Percentiles rank a stretch among this genome's conserved stretches.
Evolutionary conservation across 2,888 invertebrate species (phyloP).

Genomic region (Graphium colonna): DNA sequence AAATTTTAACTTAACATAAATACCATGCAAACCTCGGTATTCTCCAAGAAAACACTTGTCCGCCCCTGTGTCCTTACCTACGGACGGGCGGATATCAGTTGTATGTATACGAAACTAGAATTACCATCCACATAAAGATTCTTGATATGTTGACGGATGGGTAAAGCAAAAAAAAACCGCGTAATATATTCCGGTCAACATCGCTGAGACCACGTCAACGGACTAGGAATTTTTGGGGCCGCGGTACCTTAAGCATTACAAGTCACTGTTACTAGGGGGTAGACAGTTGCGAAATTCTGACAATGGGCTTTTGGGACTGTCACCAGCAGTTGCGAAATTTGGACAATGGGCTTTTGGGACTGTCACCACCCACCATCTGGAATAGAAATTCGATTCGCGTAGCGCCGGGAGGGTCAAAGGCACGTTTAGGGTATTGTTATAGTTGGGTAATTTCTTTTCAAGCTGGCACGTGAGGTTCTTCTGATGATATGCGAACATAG

Average conservation of each 20-base stretch:
- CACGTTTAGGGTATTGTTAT: too few relatives aligned
- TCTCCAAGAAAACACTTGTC: not conserved
- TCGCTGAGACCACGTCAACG: constrained; percentile 31
- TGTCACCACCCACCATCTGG: constrained; percentile 7
- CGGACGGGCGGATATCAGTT: constrained; percentile 5
- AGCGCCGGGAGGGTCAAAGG: too few relatives aligned
- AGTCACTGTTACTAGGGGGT: constrained; percentile 2
- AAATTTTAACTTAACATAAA: too few relatives aligned
- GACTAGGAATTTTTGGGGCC: constrained; percentile 19
- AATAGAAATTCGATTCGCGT: too few relatives aligned
- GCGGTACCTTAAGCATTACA: constrained; percentile 10
- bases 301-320: not conserved
- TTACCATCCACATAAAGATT: constrained; percentile 22
- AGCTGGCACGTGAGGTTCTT: too few relatives aligned
- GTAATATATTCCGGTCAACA: constrained; percentile 33
- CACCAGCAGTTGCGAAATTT: not conserved
- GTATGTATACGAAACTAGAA: constrained; percentile 12
- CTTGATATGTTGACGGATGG: constrained; percentile 21
- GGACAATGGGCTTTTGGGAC: not conserved
- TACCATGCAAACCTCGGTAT: too few relatives aligned
- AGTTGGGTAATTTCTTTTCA: too few relatives aligned
- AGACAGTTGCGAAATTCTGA: not conserved
- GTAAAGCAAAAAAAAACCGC: constrained; percentile 26
- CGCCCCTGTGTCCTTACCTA: constrained; percentile 19
- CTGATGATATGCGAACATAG: too few relatives aligned